Evolutionary conservation across 2,888 invertebrate genomes (phyloP).

Genomic region (Gerris lacustris): DNA sequence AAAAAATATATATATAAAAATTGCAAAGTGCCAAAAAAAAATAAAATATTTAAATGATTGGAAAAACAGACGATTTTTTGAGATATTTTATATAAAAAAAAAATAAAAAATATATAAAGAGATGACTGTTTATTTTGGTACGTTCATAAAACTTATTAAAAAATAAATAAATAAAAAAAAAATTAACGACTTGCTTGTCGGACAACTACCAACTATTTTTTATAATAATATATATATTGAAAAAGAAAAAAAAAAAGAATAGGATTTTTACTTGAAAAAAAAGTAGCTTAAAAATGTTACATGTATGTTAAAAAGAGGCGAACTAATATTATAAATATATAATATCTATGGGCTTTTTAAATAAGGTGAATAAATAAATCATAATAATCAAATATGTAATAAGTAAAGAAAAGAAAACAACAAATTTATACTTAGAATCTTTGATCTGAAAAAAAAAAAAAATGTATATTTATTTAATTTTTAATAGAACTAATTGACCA

Average conservation of each 20-base stretch:
- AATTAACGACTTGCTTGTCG: neutral
- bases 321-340: too few species aligned
- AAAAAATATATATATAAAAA: constrained; percentile 4
- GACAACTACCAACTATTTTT: neutral
- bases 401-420: too few species aligned
- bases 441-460: too few species aligned
- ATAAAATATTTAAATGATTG: constrained; percentile 4
- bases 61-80: neutral
- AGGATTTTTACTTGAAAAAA: neutral
- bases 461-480: too few species aligned
- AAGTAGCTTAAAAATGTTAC: too few species aligned
- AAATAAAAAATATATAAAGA: neutral
- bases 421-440: too few species aligned
- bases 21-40: neutral
- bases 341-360: neutral
- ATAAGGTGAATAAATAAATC: neutral
- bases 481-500: too few species aligned
- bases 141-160: neutral
- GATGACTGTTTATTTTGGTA: constrained; percentile 11
- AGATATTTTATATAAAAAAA: constrained; percentile 7
- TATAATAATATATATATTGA: neutral
- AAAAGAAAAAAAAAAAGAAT: neutral
- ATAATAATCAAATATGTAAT: neutral
- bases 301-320: too few species aligned
- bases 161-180: neutral